Conservation (phyloP, 1,140 invertebrate species). For the Scaptomyza graminum region DNA sequence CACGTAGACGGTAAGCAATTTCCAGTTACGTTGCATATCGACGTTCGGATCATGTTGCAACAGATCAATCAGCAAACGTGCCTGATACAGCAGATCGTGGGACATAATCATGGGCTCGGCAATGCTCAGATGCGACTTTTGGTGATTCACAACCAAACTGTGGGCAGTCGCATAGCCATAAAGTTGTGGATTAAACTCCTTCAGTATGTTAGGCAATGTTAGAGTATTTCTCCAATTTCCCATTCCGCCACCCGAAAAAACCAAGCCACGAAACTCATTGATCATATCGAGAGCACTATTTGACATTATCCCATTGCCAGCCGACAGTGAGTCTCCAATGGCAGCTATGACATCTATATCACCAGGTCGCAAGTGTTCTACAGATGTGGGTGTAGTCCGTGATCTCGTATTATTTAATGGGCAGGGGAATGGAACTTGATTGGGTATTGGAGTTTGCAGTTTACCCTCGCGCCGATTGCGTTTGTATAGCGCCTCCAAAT, state of each 20-base stretch:
- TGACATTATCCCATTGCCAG: constrained; percentile 85
- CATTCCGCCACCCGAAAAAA: constrained; percentile 85
- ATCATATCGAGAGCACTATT: constrained; percentile 60
- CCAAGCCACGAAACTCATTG: constrained; percentile 70
- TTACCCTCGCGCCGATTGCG: constrained; percentile 56
- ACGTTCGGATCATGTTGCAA: constrained; percentile 86
- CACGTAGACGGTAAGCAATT: constrained; percentile 88
- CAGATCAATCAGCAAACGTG: constrained; percentile 85
- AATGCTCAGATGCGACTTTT: constrained; percentile 85
- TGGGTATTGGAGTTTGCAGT: constrained; percentile 39
- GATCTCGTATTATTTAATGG: constrained; percentile 77
- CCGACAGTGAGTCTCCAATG: constrained; percentile 89
- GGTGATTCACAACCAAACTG: constrained; percentile 58
- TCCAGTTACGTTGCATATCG: constrained; percentile 88
- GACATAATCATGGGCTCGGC: constrained; percentile 86
- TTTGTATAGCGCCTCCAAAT: constrained; percentile 38
- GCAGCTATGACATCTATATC: constrained; percentile 89
- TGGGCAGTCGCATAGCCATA: constrained; percentile 84
- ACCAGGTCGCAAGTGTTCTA: constrained; percentile 85
- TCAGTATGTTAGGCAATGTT: constrained; percentile 86
- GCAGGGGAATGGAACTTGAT: constrained; percentile 53
- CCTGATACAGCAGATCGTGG: constrained; percentile 87
- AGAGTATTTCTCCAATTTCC: constrained; percentile 85
- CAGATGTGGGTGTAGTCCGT: constrained; percentile 83
- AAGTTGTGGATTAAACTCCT: constrained; percentile 87